These are phyloP conservation scores for Ctenopoma multispine DNA, from an alignment of 2,797 vertebrate genomes.

Conservation along the genomic window DNA sequence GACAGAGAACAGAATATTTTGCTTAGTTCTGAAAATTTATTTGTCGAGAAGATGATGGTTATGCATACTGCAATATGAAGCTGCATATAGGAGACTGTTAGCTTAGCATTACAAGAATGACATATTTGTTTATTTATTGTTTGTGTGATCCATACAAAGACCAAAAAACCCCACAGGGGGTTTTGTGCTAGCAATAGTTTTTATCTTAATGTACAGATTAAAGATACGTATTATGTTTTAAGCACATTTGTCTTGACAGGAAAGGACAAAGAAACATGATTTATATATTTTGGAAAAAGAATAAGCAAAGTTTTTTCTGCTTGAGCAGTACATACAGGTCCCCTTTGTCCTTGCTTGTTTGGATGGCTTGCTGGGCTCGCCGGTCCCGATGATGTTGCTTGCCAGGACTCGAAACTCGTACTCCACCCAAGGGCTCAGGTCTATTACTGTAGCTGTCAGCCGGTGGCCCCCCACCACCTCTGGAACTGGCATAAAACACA, in stretches of 20 bases:
- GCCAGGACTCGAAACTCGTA: slow-evolving; percentile 97
- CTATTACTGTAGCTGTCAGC: slow-evolving; percentile 92
- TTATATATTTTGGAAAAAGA: background rate
- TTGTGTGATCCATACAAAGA: too few relatives aligned
- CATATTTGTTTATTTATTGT: too few relatives aligned
- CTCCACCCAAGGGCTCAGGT: slow-evolving; percentile 97
- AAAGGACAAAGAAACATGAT: slow-evolving; percentile 13
- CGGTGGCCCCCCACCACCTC: slow-evolving; percentile 91
- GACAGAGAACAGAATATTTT: background rate
- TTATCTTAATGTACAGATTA: too few relatives aligned
- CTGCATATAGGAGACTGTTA: background rate
- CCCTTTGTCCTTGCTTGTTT: slow-evolving; percentile 95
- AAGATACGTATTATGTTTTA: background rate
- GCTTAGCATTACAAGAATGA: too few relatives aligned
- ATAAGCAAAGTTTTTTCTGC: slow-evolving; percentile 7
- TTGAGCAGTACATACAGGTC: slow-evolving; percentile 86
- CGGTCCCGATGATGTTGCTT: slow-evolving; percentile 93
- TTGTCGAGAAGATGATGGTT: too few relatives aligned
- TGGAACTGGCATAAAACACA: slow-evolving; percentile 87
- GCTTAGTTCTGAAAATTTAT: background rate
- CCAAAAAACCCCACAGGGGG: too few relatives aligned
- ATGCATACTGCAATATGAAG: background rate
- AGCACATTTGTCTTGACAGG: background rate
- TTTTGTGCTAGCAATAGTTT: too few relatives aligned
- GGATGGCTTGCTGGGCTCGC: slow-evolving; percentile 94